Evolutionary conservation across 2,797 vertebrate species (phyloP), one percentile per base, ranked within the genome.

Genomic region (Aselliscus stoliczkanus): DNA sequence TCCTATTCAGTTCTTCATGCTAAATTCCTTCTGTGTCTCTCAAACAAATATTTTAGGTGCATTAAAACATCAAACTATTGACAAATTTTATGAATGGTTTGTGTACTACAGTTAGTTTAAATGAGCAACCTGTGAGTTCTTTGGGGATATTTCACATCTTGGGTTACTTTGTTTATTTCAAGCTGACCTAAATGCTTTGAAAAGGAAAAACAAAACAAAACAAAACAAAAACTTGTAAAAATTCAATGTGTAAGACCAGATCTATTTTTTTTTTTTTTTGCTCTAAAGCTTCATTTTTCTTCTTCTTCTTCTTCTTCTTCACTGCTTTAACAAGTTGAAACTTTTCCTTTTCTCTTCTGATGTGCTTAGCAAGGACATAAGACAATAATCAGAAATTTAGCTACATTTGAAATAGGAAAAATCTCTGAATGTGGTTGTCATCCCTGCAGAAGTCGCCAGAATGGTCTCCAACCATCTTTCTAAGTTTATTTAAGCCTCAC

Each of bases 31-130:
- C 34, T 73, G 1, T 58, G 47, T 94, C 9, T 83, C 60, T 94
- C 58, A 95, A 88, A 92, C 17, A 60, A 18, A 44, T 64, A 87
- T 82, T 88, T 95, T 75, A 80, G 13, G 92, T 47, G 0, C n/a
- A 83, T 39, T 81, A 4, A 39, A 85, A 89, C 69, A 54, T 82
- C 29, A 82, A 82, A 85, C 3, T 90, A 84, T 58, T 65, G 42
- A 87, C 72, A 95, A 75, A 56, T 58, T 84, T 81, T 96, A 75
- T 76, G 34, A 69, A 73, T 88, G 20, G 1, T 85, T 69, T 86
- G 92, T 94, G 12, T 83, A 86, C 92, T 88, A 9, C 21, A 20
- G 5, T 75, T 95, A 47, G 34, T 88, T 44, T 84, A 88, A 93
- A 88, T 34, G 23, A 69, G 31, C 18, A 92, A 94, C 60, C n/a